Evolutionary conservation across 2,797 vertebrate genomes (phyloP).

Genomic region (Kryptopterus vitreolus): DNA sequence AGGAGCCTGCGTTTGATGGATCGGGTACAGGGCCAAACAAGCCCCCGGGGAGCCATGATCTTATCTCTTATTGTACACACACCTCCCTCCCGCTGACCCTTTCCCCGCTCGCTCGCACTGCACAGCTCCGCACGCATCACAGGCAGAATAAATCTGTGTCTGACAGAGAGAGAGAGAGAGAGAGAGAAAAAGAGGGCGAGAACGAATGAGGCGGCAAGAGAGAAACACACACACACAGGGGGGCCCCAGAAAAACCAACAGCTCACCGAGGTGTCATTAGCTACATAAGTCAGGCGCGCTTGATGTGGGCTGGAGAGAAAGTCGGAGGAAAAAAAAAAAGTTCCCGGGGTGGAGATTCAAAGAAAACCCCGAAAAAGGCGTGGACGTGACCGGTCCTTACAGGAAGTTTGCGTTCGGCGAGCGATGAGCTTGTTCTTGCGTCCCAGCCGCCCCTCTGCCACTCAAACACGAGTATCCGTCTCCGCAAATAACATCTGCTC

Average conservation of each 20-base stretch:
- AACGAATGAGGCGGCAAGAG: conserved; percentile 49
- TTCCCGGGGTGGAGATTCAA: conserved; percentile 11
- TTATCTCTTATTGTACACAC: conserved; percentile 94
- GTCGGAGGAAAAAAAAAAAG: no score
- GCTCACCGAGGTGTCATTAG: conserved; percentile 77
- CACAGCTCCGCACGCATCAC: conserved; percentile 76
- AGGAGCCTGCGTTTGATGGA: conserved; percentile 89
- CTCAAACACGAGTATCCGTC: conserved; percentile 34
- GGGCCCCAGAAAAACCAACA: conserved; percentile 72
- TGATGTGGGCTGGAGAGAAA: conserved; percentile 36
- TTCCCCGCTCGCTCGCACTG: conserved; percentile 65
- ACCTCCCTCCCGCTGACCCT: conserved; percentile 67
- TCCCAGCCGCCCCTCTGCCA: conserved; percentile 31
- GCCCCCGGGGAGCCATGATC: conserved; percentile 83
- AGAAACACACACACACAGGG: conserved; percentile 40
- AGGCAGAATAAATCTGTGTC: conserved; percentile 95
- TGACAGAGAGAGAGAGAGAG: conserved; percentile 64
- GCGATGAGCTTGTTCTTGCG: conserved; percentile 45
- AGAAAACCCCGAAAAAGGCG: conserved; percentile 25
- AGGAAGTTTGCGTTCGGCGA: conserved; percentile 22
- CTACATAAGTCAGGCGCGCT: conserved; percentile 65
- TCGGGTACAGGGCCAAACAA: conserved; percentile 86
- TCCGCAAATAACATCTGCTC: conserved; percentile 27
- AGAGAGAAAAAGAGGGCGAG: conserved; percentile 44
- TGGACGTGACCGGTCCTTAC: conserved; percentile 33